These are phyloP conservation scores for Melitaea cinxia DNA, from an alignment of 1,140 invertebrate genomes.

Conservation along the genomic window DNA sequence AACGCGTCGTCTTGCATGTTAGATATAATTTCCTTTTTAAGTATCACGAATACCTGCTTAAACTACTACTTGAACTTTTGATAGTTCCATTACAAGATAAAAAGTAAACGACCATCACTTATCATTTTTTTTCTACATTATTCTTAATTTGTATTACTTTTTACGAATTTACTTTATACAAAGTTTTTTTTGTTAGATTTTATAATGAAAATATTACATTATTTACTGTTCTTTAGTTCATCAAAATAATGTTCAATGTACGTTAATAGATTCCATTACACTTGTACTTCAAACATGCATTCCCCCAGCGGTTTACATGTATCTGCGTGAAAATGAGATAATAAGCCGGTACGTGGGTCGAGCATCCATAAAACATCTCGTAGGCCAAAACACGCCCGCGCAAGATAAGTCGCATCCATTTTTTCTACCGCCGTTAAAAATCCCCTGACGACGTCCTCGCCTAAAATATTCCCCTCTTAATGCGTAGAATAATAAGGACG, in stretches of 20 bases:
- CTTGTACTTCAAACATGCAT: neutral
- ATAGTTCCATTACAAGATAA: too few species aligned
- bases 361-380: constrained; percentile 65
- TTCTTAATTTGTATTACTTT: too few species aligned
- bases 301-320: constrained; percentile 6
- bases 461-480: constrained; percentile 71
- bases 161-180: too few species aligned
- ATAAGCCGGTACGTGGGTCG: constrained; percentile 19
- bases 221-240: too few species aligned
- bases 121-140: too few species aligned
- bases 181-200: too few species aligned
- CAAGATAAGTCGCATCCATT: constrained; percentile 72
- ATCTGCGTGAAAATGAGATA: constrained; percentile 10
- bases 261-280: neutral
- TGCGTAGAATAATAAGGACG: constrained; percentile 64
- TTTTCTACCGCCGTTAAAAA: constrained; percentile 65
- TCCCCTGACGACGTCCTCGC: constrained; percentile 60
- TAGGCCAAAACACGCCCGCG: constrained; percentile 46
- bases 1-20: too few species aligned
- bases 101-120: too few species aligned
- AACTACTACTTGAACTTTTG: too few species aligned
- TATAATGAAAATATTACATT: too few species aligned
- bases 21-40: too few species aligned
- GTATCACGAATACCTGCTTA: too few species aligned
- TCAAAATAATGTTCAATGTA: neutral